phyloP scores from a whole-genome alignment of 2,113 vertebrate species.

The Xenopus laevis region DNA sequence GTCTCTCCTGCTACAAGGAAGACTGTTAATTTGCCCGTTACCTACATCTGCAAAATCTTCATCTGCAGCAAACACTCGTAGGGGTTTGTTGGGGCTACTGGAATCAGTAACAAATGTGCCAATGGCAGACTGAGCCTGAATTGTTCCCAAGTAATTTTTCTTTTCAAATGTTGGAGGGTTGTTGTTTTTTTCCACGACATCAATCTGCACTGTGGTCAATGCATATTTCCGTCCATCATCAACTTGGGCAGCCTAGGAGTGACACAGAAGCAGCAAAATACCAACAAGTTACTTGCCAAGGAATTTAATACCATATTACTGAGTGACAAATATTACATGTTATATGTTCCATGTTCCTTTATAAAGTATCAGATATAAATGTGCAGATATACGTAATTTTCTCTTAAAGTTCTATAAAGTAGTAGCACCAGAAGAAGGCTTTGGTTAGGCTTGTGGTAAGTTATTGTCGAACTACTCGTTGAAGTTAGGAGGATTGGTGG shows the following conservation, averaged over 20 bases:
- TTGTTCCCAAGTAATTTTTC: slow-evolving; percentile 58
- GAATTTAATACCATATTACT: too few relatives aligned
- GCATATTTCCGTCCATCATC: slow-evolving; percentile 74
- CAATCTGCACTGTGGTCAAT: slow-evolving; percentile 65
- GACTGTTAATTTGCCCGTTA: background rate
- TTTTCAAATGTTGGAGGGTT: slow-evolving; percentile 68
- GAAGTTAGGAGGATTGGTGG: too few relatives aligned
- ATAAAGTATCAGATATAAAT: too few relatives aligned
- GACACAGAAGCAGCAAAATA: too few relatives aligned
- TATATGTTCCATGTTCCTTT: too few relatives aligned
- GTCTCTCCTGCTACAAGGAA: background rate
- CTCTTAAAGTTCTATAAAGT: too few relatives aligned
- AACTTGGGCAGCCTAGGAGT: slow-evolving; percentile 70
- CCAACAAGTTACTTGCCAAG: too few relatives aligned
- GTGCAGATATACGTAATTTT: too few relatives aligned
- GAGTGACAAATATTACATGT: too few relatives aligned
- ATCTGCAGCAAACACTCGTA: slow-evolving; percentile 53
- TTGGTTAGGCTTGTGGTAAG: too few relatives aligned
- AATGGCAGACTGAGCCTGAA: slow-evolving; percentile 57
- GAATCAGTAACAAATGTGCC: slow-evolving; percentile 73
- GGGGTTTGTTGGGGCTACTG: slow-evolving; percentile 58
- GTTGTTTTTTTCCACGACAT: slow-evolving; percentile 71
- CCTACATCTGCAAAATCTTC: slow-evolving; percentile 57
- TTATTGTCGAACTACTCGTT: too few relatives aligned
- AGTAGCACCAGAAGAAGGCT: too few relatives aligned